A percentile compares a stretch with the other conserved stretches of the same genome.
phyloP scores from a whole-genome alignment of 2,113 vertebrate genomes.

The Stomatorhinus ivindoensis region DNA sequence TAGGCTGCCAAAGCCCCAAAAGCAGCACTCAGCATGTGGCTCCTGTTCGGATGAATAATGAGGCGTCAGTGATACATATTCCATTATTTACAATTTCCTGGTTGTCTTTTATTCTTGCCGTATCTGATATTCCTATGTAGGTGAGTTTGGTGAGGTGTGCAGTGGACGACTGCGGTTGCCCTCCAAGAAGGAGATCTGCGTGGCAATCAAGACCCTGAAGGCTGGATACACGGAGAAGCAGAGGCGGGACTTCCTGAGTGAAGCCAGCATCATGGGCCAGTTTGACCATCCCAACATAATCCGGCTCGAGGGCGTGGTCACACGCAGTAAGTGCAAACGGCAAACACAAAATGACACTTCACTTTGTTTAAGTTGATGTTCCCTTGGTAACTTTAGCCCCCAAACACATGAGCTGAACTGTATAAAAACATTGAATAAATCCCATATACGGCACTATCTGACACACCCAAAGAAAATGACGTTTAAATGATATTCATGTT shows the following conservation, averaged over 20 bases:
- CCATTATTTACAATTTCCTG: background rate
- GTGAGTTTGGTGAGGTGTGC: conserved; percentile 96
- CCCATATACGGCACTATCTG: background rate
- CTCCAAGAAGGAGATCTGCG: conserved; percentile 94
- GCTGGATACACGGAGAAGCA: conserved; percentile 94
- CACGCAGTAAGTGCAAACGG: conserved; percentile 78
- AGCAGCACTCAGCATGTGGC: background rate
- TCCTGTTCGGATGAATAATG: background rate
- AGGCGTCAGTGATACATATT: background rate
- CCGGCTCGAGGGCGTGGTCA: conserved; percentile 90
- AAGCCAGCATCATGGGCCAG: conserved; percentile 97
- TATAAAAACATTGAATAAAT: background rate
- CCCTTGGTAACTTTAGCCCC: background rate
- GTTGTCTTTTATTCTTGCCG: background rate
- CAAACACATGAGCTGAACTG: background rate
- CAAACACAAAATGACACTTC: background rate
- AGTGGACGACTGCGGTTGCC: conserved; percentile 88
- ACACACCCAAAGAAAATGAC: background rate
- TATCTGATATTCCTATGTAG: conserved; percentile 47
- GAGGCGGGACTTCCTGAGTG: conserved; percentile 87
- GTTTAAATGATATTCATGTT: background rate
- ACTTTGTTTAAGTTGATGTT: background rate
- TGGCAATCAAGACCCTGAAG: conserved; percentile 95
- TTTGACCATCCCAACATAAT: conserved; percentile 98
- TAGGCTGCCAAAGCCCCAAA: background rate